Evolutionary conservation across 2,888 invertebrate species (phyloP).

Genomic region (Chorisops tibialis): DNA sequence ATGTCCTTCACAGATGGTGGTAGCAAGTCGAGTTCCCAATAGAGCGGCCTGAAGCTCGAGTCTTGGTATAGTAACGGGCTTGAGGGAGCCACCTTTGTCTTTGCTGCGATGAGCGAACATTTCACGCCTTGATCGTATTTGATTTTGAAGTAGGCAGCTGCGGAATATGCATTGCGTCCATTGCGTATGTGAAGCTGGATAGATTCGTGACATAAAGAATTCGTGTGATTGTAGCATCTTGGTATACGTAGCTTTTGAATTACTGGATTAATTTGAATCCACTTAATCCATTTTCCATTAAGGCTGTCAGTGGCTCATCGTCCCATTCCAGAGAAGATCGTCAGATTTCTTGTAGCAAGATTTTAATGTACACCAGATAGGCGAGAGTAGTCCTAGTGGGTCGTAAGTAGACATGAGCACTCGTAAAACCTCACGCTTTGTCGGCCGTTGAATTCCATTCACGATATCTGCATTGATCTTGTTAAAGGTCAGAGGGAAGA

Average conservation of each 20-base stretch:
- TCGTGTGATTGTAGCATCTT: slow-evolving; percentile 22
- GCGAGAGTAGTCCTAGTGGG: slow-evolving; percentile 28
- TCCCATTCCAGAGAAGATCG: slow-evolving; percentile 27
- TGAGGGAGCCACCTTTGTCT: slow-evolving; percentile 30
- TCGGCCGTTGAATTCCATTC: background rate
- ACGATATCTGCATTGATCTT: background rate
- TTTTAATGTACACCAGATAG: slow-evolving; percentile 28
- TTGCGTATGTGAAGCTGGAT: slow-evolving; percentile 33
- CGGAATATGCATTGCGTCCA: slow-evolving; percentile 35
- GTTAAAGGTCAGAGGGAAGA: background rate
- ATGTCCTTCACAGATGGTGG: slow-evolving; percentile 9
- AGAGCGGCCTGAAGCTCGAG: slow-evolving; percentile 32
- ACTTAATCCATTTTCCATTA: slow-evolving; percentile 22
- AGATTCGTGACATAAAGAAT: slow-evolving; percentile 5
- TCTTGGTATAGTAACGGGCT: slow-evolving; percentile 28
- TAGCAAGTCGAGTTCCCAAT: slow-evolving; percentile 23
- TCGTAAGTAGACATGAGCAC: slow-evolving; percentile 30
- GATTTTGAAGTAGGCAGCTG: slow-evolving; percentile 33
- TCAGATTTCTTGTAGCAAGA: slow-evolving; percentile 30
- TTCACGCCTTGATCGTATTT: slow-evolving; percentile 7
- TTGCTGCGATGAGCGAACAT: slow-evolving; percentile 29
- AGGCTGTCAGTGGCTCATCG: slow-evolving; percentile 23
- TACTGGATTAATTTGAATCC: slow-evolving; percentile 16
- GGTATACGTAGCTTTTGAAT: slow-evolving; percentile 25
- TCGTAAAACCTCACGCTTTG: slow-evolving; percentile 24